Percentiles rank a stretch among this genome's conserved stretches.
These are phyloP conservation scores for Marasmarcha lunaedactyla DNA, from an alignment of 2,888 invertebrate species.

Conservation along the genomic window DNA sequence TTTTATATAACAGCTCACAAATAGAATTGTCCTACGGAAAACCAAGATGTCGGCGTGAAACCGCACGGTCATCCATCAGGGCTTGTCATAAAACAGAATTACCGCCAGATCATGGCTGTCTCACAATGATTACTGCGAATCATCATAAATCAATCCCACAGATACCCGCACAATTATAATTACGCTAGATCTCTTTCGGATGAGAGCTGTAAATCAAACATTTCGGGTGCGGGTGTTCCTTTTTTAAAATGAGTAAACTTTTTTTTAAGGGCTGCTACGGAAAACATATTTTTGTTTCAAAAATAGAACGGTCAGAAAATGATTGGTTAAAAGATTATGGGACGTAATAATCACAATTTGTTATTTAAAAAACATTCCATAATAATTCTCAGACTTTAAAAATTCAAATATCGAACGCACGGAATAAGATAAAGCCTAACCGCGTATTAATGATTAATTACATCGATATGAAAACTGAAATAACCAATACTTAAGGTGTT, in stretches of 20 bases:
- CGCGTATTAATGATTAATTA: not conserved
- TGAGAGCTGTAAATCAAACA: constrained; percentile 51
- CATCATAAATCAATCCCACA: constrained; percentile 64
- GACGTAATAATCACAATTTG: too few species aligned
- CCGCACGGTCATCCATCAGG: constrained; percentile 41
- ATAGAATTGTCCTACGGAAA: constrained; percentile 27
- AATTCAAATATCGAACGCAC: too few species aligned
- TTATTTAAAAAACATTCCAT: too few species aligned
- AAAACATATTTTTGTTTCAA: too few species aligned
- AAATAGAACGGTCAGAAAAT: too few species aligned
- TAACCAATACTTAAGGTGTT: not conserved
- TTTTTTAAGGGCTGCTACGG: constrained; percentile 22
- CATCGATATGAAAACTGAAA: not conserved
- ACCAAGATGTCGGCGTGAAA: constrained; percentile 46
- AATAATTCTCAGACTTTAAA: too few species aligned
- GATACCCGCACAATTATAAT: constrained; percentile 54
- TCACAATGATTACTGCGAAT: constrained; percentile 53
- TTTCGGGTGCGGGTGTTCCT: constrained; percentile 40
- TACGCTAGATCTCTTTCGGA: constrained; percentile 34
- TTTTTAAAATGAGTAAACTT: constrained; percentile 26
- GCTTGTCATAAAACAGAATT: constrained; percentile 45
- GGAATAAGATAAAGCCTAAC: too few species aligned
- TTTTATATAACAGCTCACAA: too few species aligned
- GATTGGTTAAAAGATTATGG: too few species aligned
- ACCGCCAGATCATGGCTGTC: constrained; percentile 46